A percentile compares a stretch with the other conserved stretches of the same genome.
These are phyloP conservation scores for Eclectus roratus DNA, from an alignment of 2,113 vertebrate species.

Conservation along the genomic window DNA sequence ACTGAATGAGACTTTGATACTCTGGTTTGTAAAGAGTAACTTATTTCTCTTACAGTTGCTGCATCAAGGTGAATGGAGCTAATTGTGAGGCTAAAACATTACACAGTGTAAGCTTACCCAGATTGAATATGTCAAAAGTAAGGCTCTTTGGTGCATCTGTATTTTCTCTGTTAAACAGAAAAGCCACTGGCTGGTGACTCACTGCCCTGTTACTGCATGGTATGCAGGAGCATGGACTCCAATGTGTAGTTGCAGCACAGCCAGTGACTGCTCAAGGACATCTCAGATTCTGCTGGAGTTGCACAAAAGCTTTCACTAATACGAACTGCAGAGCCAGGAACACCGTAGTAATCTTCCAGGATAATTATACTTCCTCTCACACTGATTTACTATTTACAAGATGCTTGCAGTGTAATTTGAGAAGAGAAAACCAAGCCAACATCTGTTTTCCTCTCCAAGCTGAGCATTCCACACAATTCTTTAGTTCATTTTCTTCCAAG, in stretches of 20 bases:
- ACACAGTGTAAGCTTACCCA: background rate
- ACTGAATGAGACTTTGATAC: background rate
- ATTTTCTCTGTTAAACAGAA: background rate
- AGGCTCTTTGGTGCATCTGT: background rate
- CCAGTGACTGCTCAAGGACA: background rate
- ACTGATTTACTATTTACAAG: background rate
- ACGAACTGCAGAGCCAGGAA: background rate
- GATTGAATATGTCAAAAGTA: background rate
- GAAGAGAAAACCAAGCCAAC: background rate
- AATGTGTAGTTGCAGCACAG: fast-evolving
- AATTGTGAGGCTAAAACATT: background rate
- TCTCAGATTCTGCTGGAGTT: background rate
- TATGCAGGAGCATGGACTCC: too few species aligned
- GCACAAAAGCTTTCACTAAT: background rate
- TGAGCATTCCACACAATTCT: background rate
- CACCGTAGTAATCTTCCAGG: background rate
- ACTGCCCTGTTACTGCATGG: background rate
- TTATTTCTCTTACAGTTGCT: background rate
- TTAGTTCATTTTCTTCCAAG: background rate
- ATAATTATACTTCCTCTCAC: background rate
- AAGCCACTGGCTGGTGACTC: background rate
- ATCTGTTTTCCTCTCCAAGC: background rate
- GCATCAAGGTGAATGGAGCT: background rate
- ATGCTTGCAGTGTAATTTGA: background rate
- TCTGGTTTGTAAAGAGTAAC: background rate